Percentiles rank a stretch among this genome's conserved stretches.
Evolutionary conservation across 1,140 invertebrate genomes (phyloP).

Genomic region (Drosophila mojavensis): DNA sequence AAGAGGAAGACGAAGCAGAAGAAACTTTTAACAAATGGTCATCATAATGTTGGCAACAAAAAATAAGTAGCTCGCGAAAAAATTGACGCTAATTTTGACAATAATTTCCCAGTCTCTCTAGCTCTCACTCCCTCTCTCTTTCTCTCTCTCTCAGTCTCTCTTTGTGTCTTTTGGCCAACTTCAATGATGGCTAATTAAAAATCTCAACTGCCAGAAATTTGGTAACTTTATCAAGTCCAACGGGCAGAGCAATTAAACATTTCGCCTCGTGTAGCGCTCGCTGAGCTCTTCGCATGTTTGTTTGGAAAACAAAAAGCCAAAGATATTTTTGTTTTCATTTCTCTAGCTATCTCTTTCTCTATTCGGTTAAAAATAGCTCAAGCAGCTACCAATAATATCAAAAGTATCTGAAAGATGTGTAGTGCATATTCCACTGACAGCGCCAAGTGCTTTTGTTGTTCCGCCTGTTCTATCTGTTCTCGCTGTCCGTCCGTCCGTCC

Average conservation of each 20-base stretch:
- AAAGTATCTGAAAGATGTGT: constrained; percentile 57
- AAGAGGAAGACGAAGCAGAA: not conserved
- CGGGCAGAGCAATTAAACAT: constrained; percentile 69
- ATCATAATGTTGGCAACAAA: constrained; percentile 42
- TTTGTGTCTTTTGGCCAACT: constrained; percentile 4
- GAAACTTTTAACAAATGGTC: constrained; percentile 37
- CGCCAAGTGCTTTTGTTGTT: constrained; percentile 67
- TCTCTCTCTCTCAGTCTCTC: not conserved
- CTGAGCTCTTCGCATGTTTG: constrained; percentile 32
- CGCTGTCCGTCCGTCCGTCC: not conserved
- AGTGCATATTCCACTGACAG: constrained; percentile 54
- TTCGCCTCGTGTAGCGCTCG: constrained; percentile 23
- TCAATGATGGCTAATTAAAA: constrained; percentile 78
- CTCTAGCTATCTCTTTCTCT: constrained; percentile 4
- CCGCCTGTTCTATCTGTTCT: not conserved
- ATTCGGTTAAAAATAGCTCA: constrained; percentile 57
- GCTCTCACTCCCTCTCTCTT: too few relatives aligned
- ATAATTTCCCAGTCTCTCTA: constrained; percentile 41
- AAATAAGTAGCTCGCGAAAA: constrained; percentile 27
- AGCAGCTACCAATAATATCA: constrained; percentile 67
- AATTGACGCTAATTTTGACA: constrained; percentile 78
- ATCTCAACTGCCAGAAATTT: constrained; percentile 65
- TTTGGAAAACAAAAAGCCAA: constrained; percentile 65
- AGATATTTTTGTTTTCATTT: constrained; percentile 44
- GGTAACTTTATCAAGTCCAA: constrained; percentile 54